A percentile compares a stretch with the other conserved stretches of the same genome.
Evolutionary conservation across 2,888 invertebrate species (phyloP).

Genomic region (Sceliomorpha sp.): DNA sequence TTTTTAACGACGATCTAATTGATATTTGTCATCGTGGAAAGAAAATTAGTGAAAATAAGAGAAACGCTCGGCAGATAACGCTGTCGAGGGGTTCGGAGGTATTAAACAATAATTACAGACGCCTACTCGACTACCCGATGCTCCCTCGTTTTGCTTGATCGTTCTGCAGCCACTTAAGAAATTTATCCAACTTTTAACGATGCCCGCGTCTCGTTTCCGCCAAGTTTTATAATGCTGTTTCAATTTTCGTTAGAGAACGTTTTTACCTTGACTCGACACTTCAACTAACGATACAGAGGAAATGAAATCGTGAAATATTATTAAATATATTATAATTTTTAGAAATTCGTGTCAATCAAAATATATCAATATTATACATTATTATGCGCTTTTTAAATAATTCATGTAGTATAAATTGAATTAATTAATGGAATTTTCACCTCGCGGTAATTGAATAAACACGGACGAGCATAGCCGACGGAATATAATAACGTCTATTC

Average conservation of each 20-base stretch:
- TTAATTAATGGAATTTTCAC: too few species aligned
- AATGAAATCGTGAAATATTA: constrained; percentile 1
- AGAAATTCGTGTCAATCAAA: too few species aligned
- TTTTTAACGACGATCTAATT: too few species aligned
- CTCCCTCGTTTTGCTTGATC: constrained; percentile 30
- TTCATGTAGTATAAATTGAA: too few species aligned
- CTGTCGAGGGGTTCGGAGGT: constrained; percentile 11
- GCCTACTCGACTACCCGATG: constrained; percentile 12
- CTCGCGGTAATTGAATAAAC: too few species aligned
- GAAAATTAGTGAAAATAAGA: not conserved
- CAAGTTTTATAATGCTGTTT: constrained; percentile 26
- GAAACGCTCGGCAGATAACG: constrained; percentile 6
- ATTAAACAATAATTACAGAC: constrained; percentile 33
- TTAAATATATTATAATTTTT: too few species aligned
- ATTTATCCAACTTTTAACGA: constrained; percentile 41
- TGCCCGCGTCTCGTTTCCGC: constrained; percentile 14
- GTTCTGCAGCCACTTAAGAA: constrained; percentile 27
- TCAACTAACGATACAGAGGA: constrained; percentile 14
- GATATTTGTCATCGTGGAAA: not conserved
- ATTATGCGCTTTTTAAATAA: too few species aligned
- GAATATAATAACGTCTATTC: too few species aligned
- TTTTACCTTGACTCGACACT: constrained; percentile 9
- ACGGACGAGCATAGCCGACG: too few species aligned
- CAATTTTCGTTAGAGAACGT: constrained; percentile 18
- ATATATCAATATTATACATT: too few species aligned